Evolutionary conservation across 2,888 invertebrate species (phyloP).

Genomic region (Cephus sareptanus): DNA sequence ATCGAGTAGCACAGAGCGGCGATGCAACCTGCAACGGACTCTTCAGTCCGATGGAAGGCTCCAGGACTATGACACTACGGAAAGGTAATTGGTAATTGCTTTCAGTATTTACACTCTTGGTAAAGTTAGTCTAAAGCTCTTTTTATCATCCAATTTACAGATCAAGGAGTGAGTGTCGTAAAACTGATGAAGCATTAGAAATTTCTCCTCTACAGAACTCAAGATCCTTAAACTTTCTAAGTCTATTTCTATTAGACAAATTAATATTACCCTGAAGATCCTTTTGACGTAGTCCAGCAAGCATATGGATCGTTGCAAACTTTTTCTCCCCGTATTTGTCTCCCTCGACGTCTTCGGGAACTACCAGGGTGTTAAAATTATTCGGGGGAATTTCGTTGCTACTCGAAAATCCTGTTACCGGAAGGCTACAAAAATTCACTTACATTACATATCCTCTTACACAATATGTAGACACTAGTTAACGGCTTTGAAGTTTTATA

Average conservation of each 20-base stretch:
- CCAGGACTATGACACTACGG: slow-evolving; percentile 84
- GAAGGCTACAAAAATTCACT: neutral
- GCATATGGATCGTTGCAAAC: neutral
- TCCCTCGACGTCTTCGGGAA: neutral
- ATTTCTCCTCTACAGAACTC: neutral
- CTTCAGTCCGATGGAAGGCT: slow-evolving; percentile 89
- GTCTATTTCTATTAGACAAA: neutral
- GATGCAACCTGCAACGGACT: slow-evolving; percentile 94
- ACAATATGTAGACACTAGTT: neutral
- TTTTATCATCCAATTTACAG: neutral
- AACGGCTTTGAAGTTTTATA: neutral
- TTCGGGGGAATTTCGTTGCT: neutral
- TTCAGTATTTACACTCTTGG: neutral
- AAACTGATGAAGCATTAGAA: neutral
- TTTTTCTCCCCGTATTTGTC: neutral
- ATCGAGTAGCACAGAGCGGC: slow-evolving; percentile 89
- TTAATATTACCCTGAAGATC: neutral
- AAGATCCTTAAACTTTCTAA: neutral
- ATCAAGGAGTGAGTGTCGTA: neutral
- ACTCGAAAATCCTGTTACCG: neutral
- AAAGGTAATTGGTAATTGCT: slow-evolving; percentile 72
- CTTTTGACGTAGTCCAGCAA: neutral
- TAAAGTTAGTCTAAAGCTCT: neutral
- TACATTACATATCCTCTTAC: neutral
- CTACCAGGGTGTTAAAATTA: neutral